Conservation (phyloP, 2,113 vertebrate species). For the Aegotheles bennettii region DNA sequence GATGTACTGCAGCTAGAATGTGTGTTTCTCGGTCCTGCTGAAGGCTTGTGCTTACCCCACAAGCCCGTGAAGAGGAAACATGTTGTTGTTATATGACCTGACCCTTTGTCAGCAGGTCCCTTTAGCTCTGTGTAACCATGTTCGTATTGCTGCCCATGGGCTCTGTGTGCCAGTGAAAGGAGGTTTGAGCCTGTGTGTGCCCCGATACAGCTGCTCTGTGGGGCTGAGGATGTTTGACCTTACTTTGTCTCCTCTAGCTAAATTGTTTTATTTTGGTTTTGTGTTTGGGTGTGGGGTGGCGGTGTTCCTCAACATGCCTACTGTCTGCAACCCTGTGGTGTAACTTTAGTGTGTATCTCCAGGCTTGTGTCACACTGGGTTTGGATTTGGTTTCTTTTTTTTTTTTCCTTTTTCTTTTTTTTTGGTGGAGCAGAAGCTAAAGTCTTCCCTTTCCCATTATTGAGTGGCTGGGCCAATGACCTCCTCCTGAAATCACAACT, state of each 20-base stretch:
- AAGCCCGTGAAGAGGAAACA: background rate
- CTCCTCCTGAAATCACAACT: background rate
- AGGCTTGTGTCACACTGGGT: background rate
- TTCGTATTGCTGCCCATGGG: background rate
- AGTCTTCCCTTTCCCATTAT: background rate
- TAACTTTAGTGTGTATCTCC: background rate
- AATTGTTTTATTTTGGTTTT: background rate
- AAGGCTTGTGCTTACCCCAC: background rate
- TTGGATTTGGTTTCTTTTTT: background rate
- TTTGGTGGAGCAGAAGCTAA: background rate
- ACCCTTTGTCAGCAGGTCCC: background rate
- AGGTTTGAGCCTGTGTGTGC: background rate
- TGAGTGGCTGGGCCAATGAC: background rate
- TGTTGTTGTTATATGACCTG: background rate
- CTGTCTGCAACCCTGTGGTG: background rate
- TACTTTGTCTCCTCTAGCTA: background rate
- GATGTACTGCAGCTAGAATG: background rate
- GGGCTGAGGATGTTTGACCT: background rate
- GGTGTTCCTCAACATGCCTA: background rate
- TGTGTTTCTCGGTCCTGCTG: background rate
- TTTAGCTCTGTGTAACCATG: background rate
- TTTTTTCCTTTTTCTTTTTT: too few relatives aligned
- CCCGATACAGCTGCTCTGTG: background rate
- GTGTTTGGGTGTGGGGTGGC: background rate
- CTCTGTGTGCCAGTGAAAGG: fast-evolving